Evolutionary conservation across 2,113 vertebrate genomes (phyloP).

Genomic region (Sapajus apella): DNA sequence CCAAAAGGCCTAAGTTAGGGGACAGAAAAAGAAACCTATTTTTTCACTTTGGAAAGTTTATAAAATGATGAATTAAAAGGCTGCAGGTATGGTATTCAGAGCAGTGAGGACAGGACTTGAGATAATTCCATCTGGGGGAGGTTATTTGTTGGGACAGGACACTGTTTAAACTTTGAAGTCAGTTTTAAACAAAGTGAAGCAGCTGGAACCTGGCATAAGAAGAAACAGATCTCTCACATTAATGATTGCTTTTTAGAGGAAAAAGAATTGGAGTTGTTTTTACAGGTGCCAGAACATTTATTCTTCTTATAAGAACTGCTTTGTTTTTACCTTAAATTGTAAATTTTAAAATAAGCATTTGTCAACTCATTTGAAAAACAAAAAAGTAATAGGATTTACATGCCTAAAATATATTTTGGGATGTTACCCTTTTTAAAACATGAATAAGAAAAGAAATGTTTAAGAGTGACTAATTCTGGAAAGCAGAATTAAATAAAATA

Average conservation of each 20-base stretch:
- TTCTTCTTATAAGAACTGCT: constrained; percentile 75
- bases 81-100: constrained; percentile 82
- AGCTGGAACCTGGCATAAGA: constrained; percentile 85
- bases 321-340: constrained; percentile 67
- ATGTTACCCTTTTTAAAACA: constrained; percentile 27
- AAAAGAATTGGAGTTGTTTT: constrained; percentile 77
- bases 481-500: constrained; percentile 40
- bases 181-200: constrained; percentile 85
- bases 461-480: constrained; percentile 48
- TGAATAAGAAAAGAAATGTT: constrained; percentile 46
- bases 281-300: constrained; percentile 76
- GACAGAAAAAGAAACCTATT: constrained; percentile 18
- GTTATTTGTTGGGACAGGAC: constrained; percentile 84
- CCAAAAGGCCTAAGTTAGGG: constrained; percentile 37
- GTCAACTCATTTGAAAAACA: constrained; percentile 59
- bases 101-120: constrained; percentile 63
- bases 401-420: constrained; percentile 36
- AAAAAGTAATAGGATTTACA: constrained; percentile 31
- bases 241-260: constrained; percentile 75
- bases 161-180: constrained; percentile 86
- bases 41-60: constrained; percentile 70
- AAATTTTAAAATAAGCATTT: constrained; percentile 72
- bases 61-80: constrained; percentile 75
- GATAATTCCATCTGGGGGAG: constrained; percentile 83
- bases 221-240: constrained; percentile 82